Evolutionary conservation across 2,113 vertebrate species (phyloP).

Genomic region (Rhea americana): DNA sequence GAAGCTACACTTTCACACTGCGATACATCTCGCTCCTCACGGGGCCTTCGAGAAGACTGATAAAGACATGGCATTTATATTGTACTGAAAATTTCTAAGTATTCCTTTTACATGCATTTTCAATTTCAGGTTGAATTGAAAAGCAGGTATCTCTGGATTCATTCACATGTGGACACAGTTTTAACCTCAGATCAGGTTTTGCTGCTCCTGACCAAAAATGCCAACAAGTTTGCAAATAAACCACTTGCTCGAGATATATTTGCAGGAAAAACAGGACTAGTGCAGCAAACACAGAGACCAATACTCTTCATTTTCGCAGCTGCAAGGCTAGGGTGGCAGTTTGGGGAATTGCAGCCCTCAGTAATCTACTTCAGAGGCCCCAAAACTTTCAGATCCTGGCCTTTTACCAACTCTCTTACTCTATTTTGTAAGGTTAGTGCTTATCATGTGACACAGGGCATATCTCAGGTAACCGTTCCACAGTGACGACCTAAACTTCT

Average conservation of each 20-base stretch:
- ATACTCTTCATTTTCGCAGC: background rate
- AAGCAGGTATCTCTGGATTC: background rate
- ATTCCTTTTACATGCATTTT: background rate
- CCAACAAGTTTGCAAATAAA: background rate
- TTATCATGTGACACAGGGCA: background rate
- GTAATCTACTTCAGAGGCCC: background rate
- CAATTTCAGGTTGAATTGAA: background rate
- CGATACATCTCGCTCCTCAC: slow-evolving; percentile 89
- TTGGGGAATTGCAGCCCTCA: background rate
- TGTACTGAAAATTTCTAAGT: background rate
- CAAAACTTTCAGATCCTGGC: background rate
- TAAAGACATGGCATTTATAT: background rate
- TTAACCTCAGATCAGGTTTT: background rate
- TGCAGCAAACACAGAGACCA: background rate
- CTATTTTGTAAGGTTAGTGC: background rate
- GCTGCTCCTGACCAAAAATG: background rate
- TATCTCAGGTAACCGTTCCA: background rate
- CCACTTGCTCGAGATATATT: rapidly evolving
- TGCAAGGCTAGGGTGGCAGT: background rate
- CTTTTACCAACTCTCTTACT: background rate
- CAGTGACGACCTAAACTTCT: background rate
- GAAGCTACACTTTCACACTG: slow-evolving; percentile 93
- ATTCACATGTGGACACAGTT: background rate
- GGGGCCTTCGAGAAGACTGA: slow-evolving; percentile 84
- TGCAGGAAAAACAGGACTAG: background rate